phyloP scores from a whole-genome alignment of 2,888 invertebrate genomes.

The Synergus japonicus region DNA sequence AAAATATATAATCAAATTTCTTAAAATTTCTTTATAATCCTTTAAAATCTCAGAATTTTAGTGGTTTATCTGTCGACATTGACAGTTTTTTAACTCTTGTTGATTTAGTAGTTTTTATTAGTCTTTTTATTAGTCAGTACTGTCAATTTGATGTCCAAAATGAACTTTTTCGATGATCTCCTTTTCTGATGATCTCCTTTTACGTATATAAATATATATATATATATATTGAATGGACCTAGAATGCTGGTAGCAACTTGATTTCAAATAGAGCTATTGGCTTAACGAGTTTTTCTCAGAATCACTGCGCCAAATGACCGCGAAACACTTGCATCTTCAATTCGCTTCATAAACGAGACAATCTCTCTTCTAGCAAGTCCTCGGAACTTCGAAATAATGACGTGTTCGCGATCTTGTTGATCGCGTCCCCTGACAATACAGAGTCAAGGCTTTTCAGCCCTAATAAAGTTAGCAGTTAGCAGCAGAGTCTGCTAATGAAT shows the following conservation, averaged over 20 bases:
- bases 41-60: no score
- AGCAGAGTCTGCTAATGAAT: conserved; percentile 7
- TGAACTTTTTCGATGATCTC: no score
- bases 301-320: conserved; percentile 16
- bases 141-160: neutral
- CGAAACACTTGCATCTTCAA: conserved; percentile 36
- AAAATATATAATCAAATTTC: no score
- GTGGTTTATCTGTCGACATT: no score
- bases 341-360: conserved; percentile 28
- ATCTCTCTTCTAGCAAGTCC: conserved; percentile 15
- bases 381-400: conserved; percentile 26
- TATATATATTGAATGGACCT: neutral
- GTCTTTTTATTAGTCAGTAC: no score
- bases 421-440: conserved; percentile 20
- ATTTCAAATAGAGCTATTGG: conserved; percentile 35
- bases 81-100: no score
- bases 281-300: conserved; percentile 38
- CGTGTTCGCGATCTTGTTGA: conserved; percentile 19
- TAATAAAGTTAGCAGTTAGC: conserved; percentile 17
- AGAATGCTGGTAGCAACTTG: neutral
- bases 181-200: neutral
- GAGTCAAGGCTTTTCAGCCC: conserved; percentile 15
- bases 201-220: no score
- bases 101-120: no score
- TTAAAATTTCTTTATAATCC: no score